Conservation (phyloP, 2,797 vertebrate genomes). For the Mormyrus hasselquistii region DNA sequence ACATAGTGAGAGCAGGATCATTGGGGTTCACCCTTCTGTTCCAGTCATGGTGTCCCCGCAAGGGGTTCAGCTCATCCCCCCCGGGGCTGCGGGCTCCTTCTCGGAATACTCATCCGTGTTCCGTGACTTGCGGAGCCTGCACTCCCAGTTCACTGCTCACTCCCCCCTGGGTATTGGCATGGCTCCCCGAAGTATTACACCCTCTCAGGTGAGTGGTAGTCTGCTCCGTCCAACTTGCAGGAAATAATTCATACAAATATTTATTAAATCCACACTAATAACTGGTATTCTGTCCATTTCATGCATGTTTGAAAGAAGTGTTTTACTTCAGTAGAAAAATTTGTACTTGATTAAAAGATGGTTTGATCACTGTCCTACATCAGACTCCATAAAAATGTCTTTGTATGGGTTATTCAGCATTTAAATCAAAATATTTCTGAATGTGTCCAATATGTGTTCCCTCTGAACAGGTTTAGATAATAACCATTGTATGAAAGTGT, state of each 20-base stretch:
- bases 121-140: slow-evolving; percentile 76
- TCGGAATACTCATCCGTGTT: slow-evolving; percentile 81
- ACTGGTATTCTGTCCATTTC: not conserved
- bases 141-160: slow-evolving; percentile 67
- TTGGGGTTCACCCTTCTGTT: slow-evolving; percentile 74
- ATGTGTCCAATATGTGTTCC: not conserved
- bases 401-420: not conserved
- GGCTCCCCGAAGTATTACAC: slow-evolving; percentile 72
- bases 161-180: slow-evolving; percentile 68
- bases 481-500: not conserved
- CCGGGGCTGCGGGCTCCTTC: slow-evolving; percentile 70
- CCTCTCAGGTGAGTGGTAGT: slow-evolving; percentile 67
- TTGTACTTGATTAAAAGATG: not conserved
- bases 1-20: slow-evolving; percentile 75
- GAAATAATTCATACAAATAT: not conserved
- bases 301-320: not conserved
- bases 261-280: not conserved
- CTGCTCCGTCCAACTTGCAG: not conserved
- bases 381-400: not conserved
- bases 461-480: not conserved
- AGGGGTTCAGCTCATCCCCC: slow-evolving; percentile 79
- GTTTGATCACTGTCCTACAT: not conserved
- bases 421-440: not conserved
- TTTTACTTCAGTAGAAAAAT: not conserved
- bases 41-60: slow-evolving; percentile 71